phyloP scores from a whole-genome alignment of 2,797 vertebrate species.

The Petrocephalus sullivani region DNA sequence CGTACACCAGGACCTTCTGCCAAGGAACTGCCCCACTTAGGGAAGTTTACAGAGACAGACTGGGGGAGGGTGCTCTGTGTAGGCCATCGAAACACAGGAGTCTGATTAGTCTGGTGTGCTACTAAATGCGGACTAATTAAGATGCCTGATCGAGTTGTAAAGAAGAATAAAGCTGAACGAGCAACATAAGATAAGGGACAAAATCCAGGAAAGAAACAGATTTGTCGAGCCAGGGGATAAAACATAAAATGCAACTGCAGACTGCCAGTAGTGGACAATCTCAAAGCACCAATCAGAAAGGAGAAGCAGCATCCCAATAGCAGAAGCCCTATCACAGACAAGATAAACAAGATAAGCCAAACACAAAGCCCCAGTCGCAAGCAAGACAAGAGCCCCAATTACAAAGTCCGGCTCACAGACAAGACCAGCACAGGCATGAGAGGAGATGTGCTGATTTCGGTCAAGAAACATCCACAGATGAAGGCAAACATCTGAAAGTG shows the following conservation, averaged over 20 bases:
- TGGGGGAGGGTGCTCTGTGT: not conserved
- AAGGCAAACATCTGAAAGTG: not conserved
- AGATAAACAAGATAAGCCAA: not conserved
- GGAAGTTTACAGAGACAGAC: not conserved
- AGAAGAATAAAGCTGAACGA: not conserved
- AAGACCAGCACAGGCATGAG: not conserved
- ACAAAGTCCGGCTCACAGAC: not conserved
- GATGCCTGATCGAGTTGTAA: not conserved
- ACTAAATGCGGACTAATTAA: not conserved
- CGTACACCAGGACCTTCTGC: not conserved
- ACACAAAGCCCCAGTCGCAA: not conserved
- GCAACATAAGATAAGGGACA: not conserved
- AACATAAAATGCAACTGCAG: not conserved
- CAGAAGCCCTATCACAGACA: not conserved
- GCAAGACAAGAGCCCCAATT: not conserved
- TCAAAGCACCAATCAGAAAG: not conserved
- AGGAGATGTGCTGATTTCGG: not conserved
- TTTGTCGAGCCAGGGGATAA: not conserved
- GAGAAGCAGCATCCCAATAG: not conserved
- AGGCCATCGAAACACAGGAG: not conserved
- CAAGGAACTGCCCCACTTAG: conserved; percentile 10
- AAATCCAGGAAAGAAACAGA: not conserved
- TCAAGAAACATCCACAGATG: not conserved
- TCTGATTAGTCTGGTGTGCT: conserved; percentile 1
- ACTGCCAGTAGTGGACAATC: not conserved